These are phyloP conservation scores for Pimephales promelas DNA, from an alignment of 2,113 vertebrate genomes.

Conservation along the genomic window DNA sequence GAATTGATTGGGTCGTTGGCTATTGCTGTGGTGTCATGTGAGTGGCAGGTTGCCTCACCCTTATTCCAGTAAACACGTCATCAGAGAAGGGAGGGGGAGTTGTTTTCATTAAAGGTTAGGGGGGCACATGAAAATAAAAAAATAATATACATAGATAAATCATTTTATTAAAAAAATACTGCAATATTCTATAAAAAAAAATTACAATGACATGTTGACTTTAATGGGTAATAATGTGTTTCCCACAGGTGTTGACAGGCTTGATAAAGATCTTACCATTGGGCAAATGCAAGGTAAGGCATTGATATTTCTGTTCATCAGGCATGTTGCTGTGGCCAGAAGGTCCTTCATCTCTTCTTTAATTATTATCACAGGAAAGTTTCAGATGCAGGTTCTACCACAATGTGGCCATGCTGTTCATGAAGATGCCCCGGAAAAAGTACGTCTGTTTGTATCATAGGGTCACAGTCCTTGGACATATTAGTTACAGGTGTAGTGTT, in stretches of 20 bases:
- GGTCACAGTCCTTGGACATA: neutral
- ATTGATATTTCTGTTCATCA: neutral
- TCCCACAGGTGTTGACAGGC: slow-evolving; percentile 90
- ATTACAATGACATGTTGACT: too few species aligned
- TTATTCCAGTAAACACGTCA: too few species aligned
- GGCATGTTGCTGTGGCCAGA: neutral
- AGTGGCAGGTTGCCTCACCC: too few species aligned
- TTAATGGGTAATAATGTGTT: slow-evolving; percentile 16
- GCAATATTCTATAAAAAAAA: too few species aligned
- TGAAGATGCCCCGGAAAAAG: slow-evolving; percentile 97
- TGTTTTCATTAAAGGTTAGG: too few species aligned
- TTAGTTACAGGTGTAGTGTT: too few species aligned
- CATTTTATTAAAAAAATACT: too few species aligned
- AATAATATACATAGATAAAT: too few species aligned
- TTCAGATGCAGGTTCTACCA: slow-evolving; percentile 98
- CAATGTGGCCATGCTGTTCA: slow-evolving; percentile 99
- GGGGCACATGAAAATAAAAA: too few species aligned
- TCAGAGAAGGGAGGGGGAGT: too few species aligned
- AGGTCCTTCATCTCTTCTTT: neutral
- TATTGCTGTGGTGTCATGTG: too few species aligned
- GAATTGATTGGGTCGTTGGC: too few species aligned
- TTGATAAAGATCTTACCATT: slow-evolving; percentile 99
- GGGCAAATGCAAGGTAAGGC: slow-evolving; percentile 98
- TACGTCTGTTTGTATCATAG: slow-evolving; percentile 61
- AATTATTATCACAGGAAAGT: slow-evolving; percentile 84